Base-by-base conservation (phyloP, 2,113 vertebrate species). In the Rattus norvegicus region DNA sequence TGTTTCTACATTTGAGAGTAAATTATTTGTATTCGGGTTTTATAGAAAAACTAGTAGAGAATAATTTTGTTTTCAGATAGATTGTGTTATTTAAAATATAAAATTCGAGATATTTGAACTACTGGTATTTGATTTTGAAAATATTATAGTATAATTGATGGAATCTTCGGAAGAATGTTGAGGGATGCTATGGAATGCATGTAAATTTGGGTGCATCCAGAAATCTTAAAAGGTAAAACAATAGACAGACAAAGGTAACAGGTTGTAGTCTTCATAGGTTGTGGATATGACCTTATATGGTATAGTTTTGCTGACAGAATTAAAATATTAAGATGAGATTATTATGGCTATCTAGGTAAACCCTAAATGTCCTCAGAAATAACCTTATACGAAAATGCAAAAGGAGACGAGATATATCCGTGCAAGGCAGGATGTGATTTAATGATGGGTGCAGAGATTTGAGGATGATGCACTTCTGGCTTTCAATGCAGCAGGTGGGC, bases 21-120 rank as follows among this genome's bases (percentile, higher is more conserved):
- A 52, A 87, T 86, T 65, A 69, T 9, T 90, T 79, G 39, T 92
- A 92, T 79, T 80, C 30, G 72, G 69, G 10, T 69, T 96, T 88
- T 91, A 69, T 4, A 80, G 26, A 88, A 65, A 69, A 26, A 76
- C 14, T 86, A 52, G 49, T 43, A 30, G 5, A 76, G 56, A 85
- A 77, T 36, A 84, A 49, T 69, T 93, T 91, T 83, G 7, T 36
- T 6, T 30, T 43, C 33, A 56, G 24, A 39, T 81, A 16, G 24
- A 24, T 65, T 7, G 24, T 80, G 33, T 73, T 81, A 80, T 79
- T 75, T 87, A 89, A 83, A 75, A 88, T 39, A 67, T 83, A 49
- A 77, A 7, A 90, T 5, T 79, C 63, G 13, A 63, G 13, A 47
- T 69, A 86, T 96, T 91, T 75, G 43, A 85, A 30, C 16, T 70